Conservation (phyloP, 2,113 vertebrate species). For the Narcine bancroftii region DNA sequence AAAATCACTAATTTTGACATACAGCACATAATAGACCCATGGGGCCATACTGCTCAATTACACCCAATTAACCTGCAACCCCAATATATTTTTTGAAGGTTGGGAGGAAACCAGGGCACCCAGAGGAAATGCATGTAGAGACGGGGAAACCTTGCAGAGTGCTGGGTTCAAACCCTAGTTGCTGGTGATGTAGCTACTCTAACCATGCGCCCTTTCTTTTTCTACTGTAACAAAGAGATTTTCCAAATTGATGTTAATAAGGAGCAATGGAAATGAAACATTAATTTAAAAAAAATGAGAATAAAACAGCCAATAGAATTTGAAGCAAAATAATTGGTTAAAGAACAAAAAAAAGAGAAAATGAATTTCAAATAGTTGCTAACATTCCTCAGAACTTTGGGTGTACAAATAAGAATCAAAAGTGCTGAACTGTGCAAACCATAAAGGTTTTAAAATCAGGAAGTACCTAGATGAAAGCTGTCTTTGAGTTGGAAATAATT, state of each 20-base stretch:
- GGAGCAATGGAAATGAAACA: not conserved
- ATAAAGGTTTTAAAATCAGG: constrained; percentile 21
- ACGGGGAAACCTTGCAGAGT: no score
- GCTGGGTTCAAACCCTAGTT: no score
- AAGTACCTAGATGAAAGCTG: constrained; percentile 8
- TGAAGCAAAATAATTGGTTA: constrained; percentile 34
- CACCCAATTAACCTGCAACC: no score
- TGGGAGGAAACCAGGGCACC: no score
- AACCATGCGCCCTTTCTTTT: no score
- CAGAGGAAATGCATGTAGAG: no score
- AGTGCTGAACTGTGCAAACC: constrained; percentile 34
- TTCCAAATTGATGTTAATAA: not conserved
- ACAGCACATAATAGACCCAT: no score
- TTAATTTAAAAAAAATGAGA: not conserved
- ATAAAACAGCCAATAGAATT: not conserved
- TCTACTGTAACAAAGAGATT: not conserved
- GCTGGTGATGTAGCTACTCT: no score
- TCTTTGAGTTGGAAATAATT: constrained; percentile 47
- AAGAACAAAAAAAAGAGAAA: constrained; percentile 48
- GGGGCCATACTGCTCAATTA: no score
- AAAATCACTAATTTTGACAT: no score
- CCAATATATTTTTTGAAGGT: no score
- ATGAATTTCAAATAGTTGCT: constrained; percentile 38
- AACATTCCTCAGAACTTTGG: not conserved
- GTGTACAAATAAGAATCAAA: not conserved